These are phyloP conservation scores for Diceros bicornis DNA, from an alignment of 2,797 vertebrate species.

Conservation along the genomic window DNA sequence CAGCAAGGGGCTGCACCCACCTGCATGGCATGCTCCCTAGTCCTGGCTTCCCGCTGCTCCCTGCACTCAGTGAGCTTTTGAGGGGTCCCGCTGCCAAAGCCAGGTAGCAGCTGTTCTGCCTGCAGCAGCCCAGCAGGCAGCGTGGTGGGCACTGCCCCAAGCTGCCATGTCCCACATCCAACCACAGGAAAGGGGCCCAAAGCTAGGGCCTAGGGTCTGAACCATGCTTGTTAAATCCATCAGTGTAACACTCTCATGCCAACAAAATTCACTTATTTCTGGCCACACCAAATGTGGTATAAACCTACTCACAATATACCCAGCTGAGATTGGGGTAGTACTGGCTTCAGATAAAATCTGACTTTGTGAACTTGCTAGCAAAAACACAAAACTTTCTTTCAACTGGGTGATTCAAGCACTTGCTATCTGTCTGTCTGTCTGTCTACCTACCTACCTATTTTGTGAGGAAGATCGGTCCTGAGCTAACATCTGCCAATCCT, in stretches of 20 bases:
- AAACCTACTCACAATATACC: neutral
- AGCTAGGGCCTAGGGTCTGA: rapidly evolving
- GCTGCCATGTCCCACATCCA: neutral
- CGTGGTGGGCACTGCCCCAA: rapidly evolving
- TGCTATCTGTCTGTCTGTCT: too few relatives aligned
- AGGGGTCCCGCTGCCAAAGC: neutral
- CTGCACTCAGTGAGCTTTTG: neutral
- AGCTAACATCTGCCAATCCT: too few relatives aligned
- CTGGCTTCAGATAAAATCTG: neutral
- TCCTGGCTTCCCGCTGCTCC: neutral
- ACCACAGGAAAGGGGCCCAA: too few relatives aligned
- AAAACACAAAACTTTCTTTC: neutral
- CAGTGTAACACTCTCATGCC: too few relatives aligned
- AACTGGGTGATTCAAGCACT: neutral
- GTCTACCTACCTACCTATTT: too few relatives aligned
- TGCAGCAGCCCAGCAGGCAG: too few relatives aligned
- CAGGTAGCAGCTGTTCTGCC: rapidly evolving
- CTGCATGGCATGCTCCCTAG: rapidly evolving
- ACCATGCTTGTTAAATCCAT: rapidly evolving
- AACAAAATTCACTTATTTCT: neutral
- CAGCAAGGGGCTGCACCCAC: neutral
- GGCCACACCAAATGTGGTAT: neutral
- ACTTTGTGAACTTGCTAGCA: neutral
- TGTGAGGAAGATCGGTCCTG: too few relatives aligned
- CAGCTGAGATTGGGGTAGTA: too few relatives aligned